Conservation (phyloP, 2,888 invertebrate species). For the Apocheima hispidaria region DNA sequence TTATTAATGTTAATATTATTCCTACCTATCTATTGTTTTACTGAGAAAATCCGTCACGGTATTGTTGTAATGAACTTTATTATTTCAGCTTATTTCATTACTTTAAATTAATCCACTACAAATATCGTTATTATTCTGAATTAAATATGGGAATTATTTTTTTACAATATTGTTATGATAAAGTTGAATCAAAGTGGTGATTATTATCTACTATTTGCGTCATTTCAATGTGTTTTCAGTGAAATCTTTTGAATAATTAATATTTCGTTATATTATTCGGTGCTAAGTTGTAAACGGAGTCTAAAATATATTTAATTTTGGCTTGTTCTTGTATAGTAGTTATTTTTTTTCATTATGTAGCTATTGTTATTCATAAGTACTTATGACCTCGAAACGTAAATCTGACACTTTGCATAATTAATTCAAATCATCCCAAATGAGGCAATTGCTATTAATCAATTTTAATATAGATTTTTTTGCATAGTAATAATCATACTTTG, state of each 20-base stretch:
- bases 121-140: conserved; percentile 13
- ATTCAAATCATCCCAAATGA: too few species aligned
- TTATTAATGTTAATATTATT: conserved; percentile 26
- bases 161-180: conserved; percentile 3
- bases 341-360: background rate
- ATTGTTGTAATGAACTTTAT: conserved; percentile 24
- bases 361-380: background rate
- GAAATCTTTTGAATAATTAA: background rate
- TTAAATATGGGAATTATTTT: conserved; percentile 25
- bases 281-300: background rate
- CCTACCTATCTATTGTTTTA: conserved; percentile 21
- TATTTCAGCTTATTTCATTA: conserved; percentile 12
- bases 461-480: too few species aligned
- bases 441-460: too few species aligned
- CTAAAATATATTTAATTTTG: background rate
- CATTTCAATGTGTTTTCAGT: conserved; percentile 4
- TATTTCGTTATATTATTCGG: background rate
- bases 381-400: background rate
- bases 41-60: conserved; percentile 26
- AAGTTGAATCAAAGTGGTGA: background rate
- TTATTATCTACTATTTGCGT: conserved; percentile 11
- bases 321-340: too few species aligned
- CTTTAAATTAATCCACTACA: conserved; percentile 9
- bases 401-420: background rate
- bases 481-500: too few species aligned